Base-by-base conservation (phyloP, 2,113 vertebrate species). In the Dicaeum eximium region DNA sequence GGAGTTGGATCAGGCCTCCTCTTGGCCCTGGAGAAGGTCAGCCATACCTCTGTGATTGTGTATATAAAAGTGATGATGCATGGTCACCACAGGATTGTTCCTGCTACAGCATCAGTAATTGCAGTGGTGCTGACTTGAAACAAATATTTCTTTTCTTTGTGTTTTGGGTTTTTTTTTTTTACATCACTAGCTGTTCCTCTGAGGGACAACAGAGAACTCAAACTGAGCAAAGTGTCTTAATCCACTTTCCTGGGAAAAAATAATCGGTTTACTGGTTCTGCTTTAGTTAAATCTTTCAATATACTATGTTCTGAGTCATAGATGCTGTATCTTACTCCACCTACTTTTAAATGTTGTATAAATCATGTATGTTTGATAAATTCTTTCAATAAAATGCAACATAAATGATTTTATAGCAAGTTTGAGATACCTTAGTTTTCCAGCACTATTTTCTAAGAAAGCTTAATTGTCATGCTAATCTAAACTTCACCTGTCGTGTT, bases 381-480 rank as follows among this genome's bases (percentile, higher is more conserved):
- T 45, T 73, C 24, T 86, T 94, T 80, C 15, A 93, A 83, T 95
- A 96, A 95, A 96, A 58, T 71, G 28, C 16, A 79, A 60, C 9
- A 70, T 5, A 70, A 70, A 66, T 27, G 2, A 33, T 95, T 71
- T 74, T 78, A 20, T 5, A 75, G 21, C 42, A 60, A 47, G n/a
- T 86, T 53, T 72, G n/a, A 35, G 65, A 17, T 44, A 13, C 24
- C 10, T 83, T 53, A 14, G 18, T 72, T 72, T 80, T 31, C 20
- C 30, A 72, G 37, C n/a, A 86, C 6, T 56, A 27, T 35, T 66
- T 75, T 70, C 50, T 80, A 14, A 79, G 72, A 71, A 87, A 75
- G 15, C n/a, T 75, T 85, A 75, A 22, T 51, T 92, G 20, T 53
- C 6, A 15, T 53, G 23, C 24, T 88, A 23, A 15, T 62, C 24